A percentile compares a stretch with the other conserved stretches of the same genome.
Evolutionary conservation across 2,113 vertebrate genomes (phyloP).

Genomic region (Brachypodius melanocephalos): DNA sequence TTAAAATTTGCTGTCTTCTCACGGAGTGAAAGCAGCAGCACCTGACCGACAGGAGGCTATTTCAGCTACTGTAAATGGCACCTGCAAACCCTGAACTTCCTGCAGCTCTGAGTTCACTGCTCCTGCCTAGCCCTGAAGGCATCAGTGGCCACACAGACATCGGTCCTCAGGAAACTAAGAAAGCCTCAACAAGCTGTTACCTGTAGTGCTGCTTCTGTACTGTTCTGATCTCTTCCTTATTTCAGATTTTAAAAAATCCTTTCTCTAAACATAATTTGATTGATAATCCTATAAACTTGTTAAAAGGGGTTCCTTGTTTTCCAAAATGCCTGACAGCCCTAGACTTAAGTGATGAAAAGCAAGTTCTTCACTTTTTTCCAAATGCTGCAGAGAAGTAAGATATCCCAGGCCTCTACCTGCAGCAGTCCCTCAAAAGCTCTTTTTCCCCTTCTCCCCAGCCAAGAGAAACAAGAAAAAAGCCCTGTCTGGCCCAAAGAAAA

Average conservation of each 20-base stretch:
- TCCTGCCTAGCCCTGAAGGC: background rate
- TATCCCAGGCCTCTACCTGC: background rate
- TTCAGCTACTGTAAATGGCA: background rate
- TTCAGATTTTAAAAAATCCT: background rate
- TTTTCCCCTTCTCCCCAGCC: background rate
- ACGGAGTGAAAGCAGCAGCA: background rate
- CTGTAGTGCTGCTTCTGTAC: background rate
- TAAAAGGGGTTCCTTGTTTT: background rate
- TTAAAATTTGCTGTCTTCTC: background rate
- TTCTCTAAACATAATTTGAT: background rate
- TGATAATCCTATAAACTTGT: background rate
- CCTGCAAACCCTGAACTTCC: background rate
- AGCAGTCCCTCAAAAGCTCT: background rate
- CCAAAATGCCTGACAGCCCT: background rate
- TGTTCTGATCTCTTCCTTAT: background rate
- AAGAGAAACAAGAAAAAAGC: background rate
- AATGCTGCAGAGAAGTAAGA: background rate
- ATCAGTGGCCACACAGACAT: rapidly evolving
- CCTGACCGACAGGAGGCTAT: background rate
- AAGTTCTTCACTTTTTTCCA: background rate
- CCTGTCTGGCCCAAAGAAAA: background rate
- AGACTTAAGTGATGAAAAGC: background rate
- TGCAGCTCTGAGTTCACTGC: background rate
- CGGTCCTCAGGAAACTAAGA: background rate
- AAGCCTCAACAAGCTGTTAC: background rate